phyloP scores from a whole-genome alignment of 2,888 invertebrate species.

The Pardosa pseudoannulata region DNA sequence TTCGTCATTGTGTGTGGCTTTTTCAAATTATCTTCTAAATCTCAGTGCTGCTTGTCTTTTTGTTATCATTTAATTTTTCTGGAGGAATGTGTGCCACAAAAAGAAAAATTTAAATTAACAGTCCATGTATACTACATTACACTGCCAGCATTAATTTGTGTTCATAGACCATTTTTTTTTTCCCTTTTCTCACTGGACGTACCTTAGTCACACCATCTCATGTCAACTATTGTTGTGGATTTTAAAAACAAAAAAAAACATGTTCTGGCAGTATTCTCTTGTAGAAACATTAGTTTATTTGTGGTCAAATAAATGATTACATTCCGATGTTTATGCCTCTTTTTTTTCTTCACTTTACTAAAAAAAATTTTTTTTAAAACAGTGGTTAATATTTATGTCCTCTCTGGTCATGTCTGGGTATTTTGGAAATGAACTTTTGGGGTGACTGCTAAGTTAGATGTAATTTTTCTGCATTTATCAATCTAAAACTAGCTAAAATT shows the following conservation, averaged over 20 bases:
- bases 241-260: slow-evolving; percentile 57
- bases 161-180: slow-evolving; percentile 58
- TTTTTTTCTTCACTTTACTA: too few relatives aligned
- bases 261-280: slow-evolving; percentile 69
- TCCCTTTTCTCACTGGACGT: slow-evolving; percentile 48
- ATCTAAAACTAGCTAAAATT: too few relatives aligned
- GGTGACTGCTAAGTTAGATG: too few relatives aligned
- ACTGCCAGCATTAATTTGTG: slow-evolving; percentile 69
- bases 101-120: slow-evolving; percentile 27
- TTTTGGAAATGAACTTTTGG: too few relatives aligned
- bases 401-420: too few relatives aligned
- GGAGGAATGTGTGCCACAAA: slow-evolving; percentile 60
- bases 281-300: slow-evolving; percentile 64
- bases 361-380: too few relatives aligned
- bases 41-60: slow-evolving; percentile 61
- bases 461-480: too few relatives aligned
- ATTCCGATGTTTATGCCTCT: slow-evolving; percentile 36
- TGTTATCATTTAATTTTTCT: slow-evolving; percentile 29
- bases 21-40: slow-evolving; percentile 36
- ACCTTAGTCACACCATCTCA: slow-evolving; percentile 70
- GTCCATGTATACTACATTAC: slow-evolving; percentile 68
- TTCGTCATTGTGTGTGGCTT: slow-evolving; percentile 67
- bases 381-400: too few relatives aligned
- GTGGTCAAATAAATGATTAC: slow-evolving; percentile 73
- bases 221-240: slow-evolving; percentile 68